Conservation (phyloP, 2,888 invertebrate species). For the Drosophila meridionalis region DNA sequence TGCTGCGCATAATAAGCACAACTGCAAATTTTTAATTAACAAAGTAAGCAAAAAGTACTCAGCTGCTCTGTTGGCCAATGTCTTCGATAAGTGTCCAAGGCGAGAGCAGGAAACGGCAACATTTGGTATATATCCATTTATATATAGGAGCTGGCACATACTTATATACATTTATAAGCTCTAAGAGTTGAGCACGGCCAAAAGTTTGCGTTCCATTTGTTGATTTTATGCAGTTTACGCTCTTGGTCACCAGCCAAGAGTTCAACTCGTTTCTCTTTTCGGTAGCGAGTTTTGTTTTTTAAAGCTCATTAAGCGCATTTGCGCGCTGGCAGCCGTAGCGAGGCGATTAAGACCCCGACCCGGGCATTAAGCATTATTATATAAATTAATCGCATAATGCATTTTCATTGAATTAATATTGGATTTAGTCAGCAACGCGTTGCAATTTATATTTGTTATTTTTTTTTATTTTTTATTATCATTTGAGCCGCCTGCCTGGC, state of each 20-base stretch:
- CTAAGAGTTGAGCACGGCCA: slow-evolving; percentile 12
- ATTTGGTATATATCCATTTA: background rate
- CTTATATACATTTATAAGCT: slow-evolving; percentile 20
- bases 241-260: slow-evolving; percentile 24
- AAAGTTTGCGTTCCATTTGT: slow-evolving; percentile 41
- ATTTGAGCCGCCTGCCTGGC: background rate
- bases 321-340: slow-evolving; percentile 34
- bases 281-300: slow-evolving; percentile 27
- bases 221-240: slow-evolving; percentile 46
- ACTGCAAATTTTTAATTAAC: slow-evolving; percentile 71
- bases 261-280: slow-evolving; percentile 16
- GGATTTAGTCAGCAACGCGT: slow-evolving; percentile 50
- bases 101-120: slow-evolving; percentile 9
- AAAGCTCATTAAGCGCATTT: slow-evolving; percentile 70
- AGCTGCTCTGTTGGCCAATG: slow-evolving; percentile 42
- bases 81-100: slow-evolving; percentile 60
- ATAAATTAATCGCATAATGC: slow-evolving; percentile 66
- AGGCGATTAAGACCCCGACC: slow-evolving; percentile 50
- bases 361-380: slow-evolving; percentile 39
- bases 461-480: background rate
- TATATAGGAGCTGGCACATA: background rate
- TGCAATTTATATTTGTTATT: slow-evolving; percentile 13
- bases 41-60: slow-evolving; percentile 59
- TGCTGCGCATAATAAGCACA: slow-evolving; percentile 56
- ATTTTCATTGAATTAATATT: slow-evolving; percentile 69